phyloP scores from a whole-genome alignment of 1,140 invertebrate species.

The Plodia interpunctella region DNA sequence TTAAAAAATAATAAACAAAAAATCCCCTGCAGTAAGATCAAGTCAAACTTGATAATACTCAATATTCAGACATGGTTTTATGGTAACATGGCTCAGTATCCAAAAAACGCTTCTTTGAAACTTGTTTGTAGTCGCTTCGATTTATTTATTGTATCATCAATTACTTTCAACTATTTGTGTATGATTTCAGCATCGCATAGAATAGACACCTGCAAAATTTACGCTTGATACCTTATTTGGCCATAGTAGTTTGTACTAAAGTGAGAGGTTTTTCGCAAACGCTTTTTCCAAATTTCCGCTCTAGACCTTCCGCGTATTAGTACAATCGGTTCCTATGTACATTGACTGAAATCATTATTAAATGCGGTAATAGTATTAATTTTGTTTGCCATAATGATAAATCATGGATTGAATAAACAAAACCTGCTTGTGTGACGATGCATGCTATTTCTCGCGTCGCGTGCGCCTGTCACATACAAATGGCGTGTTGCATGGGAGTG shows the following conservation, averaged over 20 bases:
- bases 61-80: conserved; percentile 8
- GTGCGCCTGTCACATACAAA: conserved; percentile 13
- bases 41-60: not conserved
- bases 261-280: conserved; percentile 34
- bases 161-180: conserved; percentile 61
- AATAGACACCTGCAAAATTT: conserved; percentile 53
- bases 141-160: conserved; percentile 50
- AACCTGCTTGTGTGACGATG: conserved; percentile 37
- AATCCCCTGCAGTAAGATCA: not conserved
- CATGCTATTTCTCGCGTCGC: conserved; percentile 27
- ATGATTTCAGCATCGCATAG: conserved; percentile 64
- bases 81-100: conserved; percentile 10
- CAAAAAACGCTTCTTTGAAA: conserved; percentile 46
- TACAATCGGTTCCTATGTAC: conserved; percentile 48
- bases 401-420: conserved; percentile 14
- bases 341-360: conserved; percentile 13
- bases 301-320: conserved; percentile 71
- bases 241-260: conserved; percentile 52
- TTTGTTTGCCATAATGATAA: conserved; percentile 50
- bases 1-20: not conserved
- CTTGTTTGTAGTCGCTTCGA: conserved; percentile 43
- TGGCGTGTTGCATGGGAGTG: conserved; percentile 39
- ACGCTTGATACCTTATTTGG: conserved; percentile 56
- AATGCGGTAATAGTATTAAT: conserved; percentile 46
- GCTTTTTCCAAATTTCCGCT: conserved; percentile 53